A percentile compares a stretch with the other conserved stretches of the same genome.
Conservation (phyloP, 1,140 invertebrate genomes). For the Paraescarpia echinospica region DNA sequence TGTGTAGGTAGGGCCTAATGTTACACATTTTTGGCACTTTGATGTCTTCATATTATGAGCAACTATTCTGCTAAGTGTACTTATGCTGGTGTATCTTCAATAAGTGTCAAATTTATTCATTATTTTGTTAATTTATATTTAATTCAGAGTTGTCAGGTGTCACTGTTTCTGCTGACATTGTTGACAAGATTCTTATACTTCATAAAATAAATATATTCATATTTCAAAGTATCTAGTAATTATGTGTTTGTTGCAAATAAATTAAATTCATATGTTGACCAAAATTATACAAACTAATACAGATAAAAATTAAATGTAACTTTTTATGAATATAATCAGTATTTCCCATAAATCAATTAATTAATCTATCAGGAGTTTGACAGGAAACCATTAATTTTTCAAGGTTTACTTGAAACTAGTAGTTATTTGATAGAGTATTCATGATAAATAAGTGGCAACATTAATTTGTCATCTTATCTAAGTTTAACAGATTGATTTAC, state of each 20-base stretch:
- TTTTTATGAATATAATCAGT: not conserved
- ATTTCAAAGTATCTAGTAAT: not conserved
- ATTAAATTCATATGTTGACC: not conserved
- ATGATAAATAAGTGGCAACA: too few species aligned
- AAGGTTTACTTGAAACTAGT: not conserved
- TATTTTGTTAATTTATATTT: not conserved
- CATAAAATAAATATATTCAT: not conserved
- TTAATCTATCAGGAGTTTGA: not conserved
- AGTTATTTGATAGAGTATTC: too few species aligned
- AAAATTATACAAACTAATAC: not conserved
- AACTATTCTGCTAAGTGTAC: too few species aligned
- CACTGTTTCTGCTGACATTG: not conserved
- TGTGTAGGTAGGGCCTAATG: too few species aligned
- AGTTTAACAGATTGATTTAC: too few species aligned
- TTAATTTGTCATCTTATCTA: too few species aligned
- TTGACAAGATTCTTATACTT: not conserved
- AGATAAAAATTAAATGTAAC: not conserved
- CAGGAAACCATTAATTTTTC: not conserved
- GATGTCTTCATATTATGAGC: too few species aligned
- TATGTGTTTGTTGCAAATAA: not conserved
- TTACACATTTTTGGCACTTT: too few species aligned
- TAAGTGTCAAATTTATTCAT: not conserved
- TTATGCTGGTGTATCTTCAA: not conserved
- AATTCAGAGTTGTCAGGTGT: not conserved
- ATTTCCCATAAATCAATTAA: not conserved